Percentiles rank a stretch among this genome's conserved stretches.
These are phyloP conservation scores for Ennomos quercinarius DNA, from an alignment of 2,888 invertebrate species.

Conservation along the genomic window DNA sequence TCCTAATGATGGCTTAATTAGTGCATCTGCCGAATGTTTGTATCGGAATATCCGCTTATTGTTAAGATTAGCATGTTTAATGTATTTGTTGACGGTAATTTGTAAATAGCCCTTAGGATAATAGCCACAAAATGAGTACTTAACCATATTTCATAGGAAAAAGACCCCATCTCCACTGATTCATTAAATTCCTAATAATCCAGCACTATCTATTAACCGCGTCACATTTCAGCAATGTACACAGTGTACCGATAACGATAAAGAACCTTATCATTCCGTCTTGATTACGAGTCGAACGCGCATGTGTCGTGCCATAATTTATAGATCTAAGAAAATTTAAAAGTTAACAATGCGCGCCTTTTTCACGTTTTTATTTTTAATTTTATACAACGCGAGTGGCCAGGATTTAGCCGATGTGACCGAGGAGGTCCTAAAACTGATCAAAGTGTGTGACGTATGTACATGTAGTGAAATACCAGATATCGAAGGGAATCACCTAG, in stretches of 20 bases:
- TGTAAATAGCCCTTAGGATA: not conserved
- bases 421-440: conserved; percentile 53
- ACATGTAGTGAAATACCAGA: conserved; percentile 80
- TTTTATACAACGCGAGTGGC: conserved; percentile 53
- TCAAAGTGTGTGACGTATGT: conserved; percentile 73
- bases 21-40: conserved; percentile 14
- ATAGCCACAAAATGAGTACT: too few species aligned
- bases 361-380: conserved; percentile 63
- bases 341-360: conserved; percentile 61
- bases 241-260: conserved; percentile 70
- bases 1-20: not conserved
- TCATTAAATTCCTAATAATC: conserved; percentile 49
- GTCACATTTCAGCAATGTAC: conserved; percentile 76
- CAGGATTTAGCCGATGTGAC: conserved; percentile 54
- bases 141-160: conserved; percentile 4
- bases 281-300: conserved; percentile 64
- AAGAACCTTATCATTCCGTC: conserved; percentile 74
- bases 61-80: not conserved
- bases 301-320: conserved; percentile 51
- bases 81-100: conserved; percentile 3
- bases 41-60: conserved; percentile 9
- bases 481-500: conserved; percentile 69
- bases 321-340: conserved; percentile 38
- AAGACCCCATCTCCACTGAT: conserved; percentile 39
- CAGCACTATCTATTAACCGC: conserved; percentile 55